These are phyloP conservation scores for Mus musculus DNA, from an alignment of 2,113 vertebrate species.

Conservation along the genomic window GRCm39 chr4:72619501-72620000, in stretches of 20 bases:
- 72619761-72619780: background rate
- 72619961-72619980: background rate
- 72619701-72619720: background rate
- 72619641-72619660: background rate
- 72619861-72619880: no score
- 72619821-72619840: background rate
- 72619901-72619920: background rate
- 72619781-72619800: background rate
- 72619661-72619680: background rate
- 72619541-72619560: background rate
- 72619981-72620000: background rate
- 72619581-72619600: background rate
- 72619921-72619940: background rate
- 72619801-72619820: background rate
- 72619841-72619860: background rate
- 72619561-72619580: background rate
- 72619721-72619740: background rate
- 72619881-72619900: background rate
- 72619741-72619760: background rate
- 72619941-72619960: background rate
- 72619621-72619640: background rate
- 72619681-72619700: background rate
- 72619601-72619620: constrained; percentile 38
- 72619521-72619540: background rate
- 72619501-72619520: background rate